Evolutionary conservation across 1,140 invertebrate species (phyloP).

Genomic region (Magallana ariakensis): DNA sequence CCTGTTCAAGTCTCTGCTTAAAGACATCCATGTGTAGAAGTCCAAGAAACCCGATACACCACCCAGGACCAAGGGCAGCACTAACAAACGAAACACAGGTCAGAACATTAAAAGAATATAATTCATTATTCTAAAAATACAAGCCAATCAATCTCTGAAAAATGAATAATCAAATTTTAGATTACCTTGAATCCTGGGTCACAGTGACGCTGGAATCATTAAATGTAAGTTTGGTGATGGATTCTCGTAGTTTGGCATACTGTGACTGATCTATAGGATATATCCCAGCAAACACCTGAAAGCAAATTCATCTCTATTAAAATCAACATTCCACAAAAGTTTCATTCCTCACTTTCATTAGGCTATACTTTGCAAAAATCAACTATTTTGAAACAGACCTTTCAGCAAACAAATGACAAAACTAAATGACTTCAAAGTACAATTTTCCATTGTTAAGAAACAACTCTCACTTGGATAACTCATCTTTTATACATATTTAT

Average conservation of each 20-base stretch:
- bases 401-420: no score
- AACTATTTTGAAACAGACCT: no score
- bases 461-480: no score
- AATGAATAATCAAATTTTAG: not conserved
- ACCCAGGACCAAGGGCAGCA: conserved; percentile 95
- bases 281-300: conserved; percentile 91
- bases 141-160: not conserved
- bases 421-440: no score
- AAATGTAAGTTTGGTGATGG: conserved; percentile 94
- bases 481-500: no score
- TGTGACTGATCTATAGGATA: conserved; percentile 95
- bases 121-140: not conserved
- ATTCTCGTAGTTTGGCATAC: conserved; percentile 84
- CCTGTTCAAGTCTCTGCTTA: conserved; percentile 94
- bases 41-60: conserved; percentile 89
- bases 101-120: not conserved
- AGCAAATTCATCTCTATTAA: conserved; percentile 18
- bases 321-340: not conserved
- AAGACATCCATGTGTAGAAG: conserved; percentile 81
- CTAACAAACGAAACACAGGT: conserved; percentile 80
- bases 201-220: conserved; percentile 96
- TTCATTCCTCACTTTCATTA: no score
- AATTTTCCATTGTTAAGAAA: no score
- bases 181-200: conserved; percentile 88
- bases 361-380: no score